Base-by-base conservation (phyloP, 2,113 vertebrate genomes). In the Origma solitaria region DNA sequence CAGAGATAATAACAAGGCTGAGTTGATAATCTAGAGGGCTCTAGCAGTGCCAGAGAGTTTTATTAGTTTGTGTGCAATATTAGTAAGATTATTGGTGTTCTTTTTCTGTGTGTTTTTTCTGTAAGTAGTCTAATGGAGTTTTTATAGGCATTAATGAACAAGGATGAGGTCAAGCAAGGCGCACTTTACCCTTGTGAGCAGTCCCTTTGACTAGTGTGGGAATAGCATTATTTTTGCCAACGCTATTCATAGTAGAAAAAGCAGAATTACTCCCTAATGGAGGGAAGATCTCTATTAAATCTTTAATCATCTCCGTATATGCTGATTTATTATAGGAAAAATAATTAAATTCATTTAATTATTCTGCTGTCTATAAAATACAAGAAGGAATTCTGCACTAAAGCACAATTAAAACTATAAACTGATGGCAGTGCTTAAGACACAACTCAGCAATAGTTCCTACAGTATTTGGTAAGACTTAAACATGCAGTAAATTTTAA, bases 271-370 rank as follows among this genome's bases (percentile, higher is more conserved):
- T 97, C 75, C 87, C 87, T 88, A 80, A 73, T 91, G 75, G 51
- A 94, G 33, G 13, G 47, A 91, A 82, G 91, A 89, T 77, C 75
- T 87, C 88, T 92, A 87, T 92, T 95, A 95, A 94, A 82, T 95
- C 66, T 94, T 95, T 82, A 37, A 90, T 96, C 68, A 82, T 93
- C 51, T 88, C 30, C 2, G 3, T 69, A 64, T 82, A 70, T 65
- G 61, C 47, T 72, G 57, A 91, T 89, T 91, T 91, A 88, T 91
- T 91, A 58, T 33, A 82, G 42, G 66, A 79, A 94, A 95, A 91
- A 85, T 87, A 95, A 95, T 96, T 94, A 94, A 72, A 94, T 83
- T 89, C 10, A 80, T 94, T 82, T 85, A 87, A 82, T 92, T 95
- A 82, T 82, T 87, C 70, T 68, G n/a, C 57, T 83, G 62, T 70